Percentiles rank a stretch among this genome's conserved stretches.
Conservation (phyloP, 2,113 vertebrate genomes). For the Riparia riparia region DNA sequence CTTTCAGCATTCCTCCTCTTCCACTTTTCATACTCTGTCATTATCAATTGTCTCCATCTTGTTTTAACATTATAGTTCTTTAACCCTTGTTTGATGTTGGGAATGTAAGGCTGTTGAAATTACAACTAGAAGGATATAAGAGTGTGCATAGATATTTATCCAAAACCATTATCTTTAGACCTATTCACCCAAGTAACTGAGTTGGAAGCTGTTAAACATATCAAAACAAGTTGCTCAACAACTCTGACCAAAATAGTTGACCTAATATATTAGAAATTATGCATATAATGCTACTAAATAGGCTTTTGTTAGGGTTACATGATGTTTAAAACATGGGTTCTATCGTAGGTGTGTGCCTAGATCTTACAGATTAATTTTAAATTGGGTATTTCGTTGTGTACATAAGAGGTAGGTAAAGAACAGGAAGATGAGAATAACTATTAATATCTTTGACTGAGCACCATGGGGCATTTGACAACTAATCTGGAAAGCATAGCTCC, state of each 20-base stretch:
- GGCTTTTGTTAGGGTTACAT: background rate
- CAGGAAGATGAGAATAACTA: background rate
- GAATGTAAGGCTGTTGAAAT: conserved; percentile 57
- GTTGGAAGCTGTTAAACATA: background rate
- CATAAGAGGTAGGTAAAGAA: background rate
- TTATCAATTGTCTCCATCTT: conserved; percentile 69
- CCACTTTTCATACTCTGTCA: conserved; percentile 19
- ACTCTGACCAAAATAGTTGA: background rate
- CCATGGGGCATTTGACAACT: background rate
- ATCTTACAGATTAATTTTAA: background rate
- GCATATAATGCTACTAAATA: background rate
- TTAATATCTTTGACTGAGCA: background rate
- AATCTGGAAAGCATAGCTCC: background rate
- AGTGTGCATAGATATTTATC: background rate
- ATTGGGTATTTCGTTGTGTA: background rate
- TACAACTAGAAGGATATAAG: conserved; percentile 27
- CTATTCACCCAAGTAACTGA: background rate
- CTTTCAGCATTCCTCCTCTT: conserved; percentile 14
- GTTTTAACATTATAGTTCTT: conserved; percentile 69
- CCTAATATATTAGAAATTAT: background rate
- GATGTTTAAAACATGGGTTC: background rate
- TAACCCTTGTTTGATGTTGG: conserved; percentile 66
- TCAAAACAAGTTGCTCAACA: background rate
- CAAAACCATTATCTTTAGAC: background rate
- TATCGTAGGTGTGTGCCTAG: background rate